A percentile compares a stretch with the other conserved stretches of the same genome.
Evolutionary conservation across 2,113 vertebrate species (phyloP).

Genomic region (Perca schrenkii): DNA sequence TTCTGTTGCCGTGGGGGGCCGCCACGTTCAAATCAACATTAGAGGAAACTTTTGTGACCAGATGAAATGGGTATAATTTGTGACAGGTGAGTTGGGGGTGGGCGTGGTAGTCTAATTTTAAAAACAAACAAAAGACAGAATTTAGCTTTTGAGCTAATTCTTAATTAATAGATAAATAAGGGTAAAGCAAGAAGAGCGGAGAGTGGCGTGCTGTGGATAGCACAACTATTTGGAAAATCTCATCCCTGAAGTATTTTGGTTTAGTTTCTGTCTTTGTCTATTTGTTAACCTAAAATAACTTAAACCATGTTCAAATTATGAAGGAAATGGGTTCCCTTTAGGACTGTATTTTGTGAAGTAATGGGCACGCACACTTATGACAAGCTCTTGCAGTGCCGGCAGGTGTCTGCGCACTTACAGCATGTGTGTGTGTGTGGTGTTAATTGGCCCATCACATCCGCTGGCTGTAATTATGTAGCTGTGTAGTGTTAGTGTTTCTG

Average conservation of each 20-base stretch:
- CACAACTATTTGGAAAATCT: background rate
- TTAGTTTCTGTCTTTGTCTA: background rate
- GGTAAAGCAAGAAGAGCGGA: background rate
- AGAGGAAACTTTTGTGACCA: too few relatives aligned
- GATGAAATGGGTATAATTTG: too few relatives aligned
- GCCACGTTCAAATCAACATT: too few relatives aligned
- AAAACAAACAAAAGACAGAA: too few relatives aligned
- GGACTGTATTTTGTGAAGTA: background rate
- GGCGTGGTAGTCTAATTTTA: too few relatives aligned
- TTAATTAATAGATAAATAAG: too few relatives aligned
- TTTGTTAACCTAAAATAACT: background rate
- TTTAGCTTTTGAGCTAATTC: too few relatives aligned
- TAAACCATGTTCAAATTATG: background rate
- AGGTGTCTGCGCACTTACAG: slow-evolving; percentile 5
- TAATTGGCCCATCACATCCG: slow-evolving; percentile 51
- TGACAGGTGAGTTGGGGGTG: too few relatives aligned
- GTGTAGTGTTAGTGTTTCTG: slow-evolving; percentile 8
- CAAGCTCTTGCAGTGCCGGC: background rate
- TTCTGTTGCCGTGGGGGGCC: too few relatives aligned
- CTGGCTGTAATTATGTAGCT: slow-evolving; percentile 34
- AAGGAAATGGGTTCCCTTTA: background rate
- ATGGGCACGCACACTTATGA: background rate
- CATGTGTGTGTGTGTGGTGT: slow-evolving; percentile 22
- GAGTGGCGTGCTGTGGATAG: background rate
- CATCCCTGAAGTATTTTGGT: background rate